Evolutionary conservation across 2,888 invertebrate species (phyloP).

Genomic region (Phragmatobia fuliginosa): DNA sequence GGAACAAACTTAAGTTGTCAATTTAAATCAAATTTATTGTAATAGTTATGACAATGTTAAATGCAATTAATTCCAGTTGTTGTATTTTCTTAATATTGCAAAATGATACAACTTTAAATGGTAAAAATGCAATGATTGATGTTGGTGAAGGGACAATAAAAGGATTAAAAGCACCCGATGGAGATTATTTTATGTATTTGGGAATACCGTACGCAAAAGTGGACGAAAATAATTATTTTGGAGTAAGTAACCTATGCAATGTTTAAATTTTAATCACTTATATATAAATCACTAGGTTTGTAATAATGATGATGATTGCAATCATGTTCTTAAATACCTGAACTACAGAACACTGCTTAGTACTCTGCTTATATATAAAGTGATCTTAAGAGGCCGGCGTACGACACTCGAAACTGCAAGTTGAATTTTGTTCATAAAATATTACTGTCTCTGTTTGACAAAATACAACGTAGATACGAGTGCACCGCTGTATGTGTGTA

Average conservation of each 20-base stretch:
- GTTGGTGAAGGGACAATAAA: slow-evolving; percentile 16
- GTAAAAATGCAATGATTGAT: neutral
- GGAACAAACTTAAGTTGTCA: neutral
- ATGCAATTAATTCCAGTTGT: neutral
- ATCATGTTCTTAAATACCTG: neutral
- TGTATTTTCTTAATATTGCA: neutral
- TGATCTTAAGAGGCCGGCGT: no score
- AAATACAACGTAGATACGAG: no score
- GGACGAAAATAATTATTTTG: slow-evolving; percentile 17
- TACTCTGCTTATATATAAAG: no score
- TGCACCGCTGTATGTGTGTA: no score
- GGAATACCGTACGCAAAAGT: slow-evolving; percentile 25
- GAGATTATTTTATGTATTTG: slow-evolving; percentile 21
- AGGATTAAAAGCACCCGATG: slow-evolving; percentile 15
- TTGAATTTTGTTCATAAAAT: no score
- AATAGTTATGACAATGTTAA: neutral
- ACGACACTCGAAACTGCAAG: no score
- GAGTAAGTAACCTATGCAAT: slow-evolving; percentile 19
- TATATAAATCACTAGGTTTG: neutral
- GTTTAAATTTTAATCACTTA: neutral
- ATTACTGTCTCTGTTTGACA: no score
- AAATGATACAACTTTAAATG: neutral
- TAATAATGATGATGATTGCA: neutral
- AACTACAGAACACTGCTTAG: neutral
- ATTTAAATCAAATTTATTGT: neutral